Evolutionary conservation across 2,113 vertebrate species (phyloP), one percentile per base, ranked within the genome.

Genomic region (Miniopterus natalensis): DNA sequence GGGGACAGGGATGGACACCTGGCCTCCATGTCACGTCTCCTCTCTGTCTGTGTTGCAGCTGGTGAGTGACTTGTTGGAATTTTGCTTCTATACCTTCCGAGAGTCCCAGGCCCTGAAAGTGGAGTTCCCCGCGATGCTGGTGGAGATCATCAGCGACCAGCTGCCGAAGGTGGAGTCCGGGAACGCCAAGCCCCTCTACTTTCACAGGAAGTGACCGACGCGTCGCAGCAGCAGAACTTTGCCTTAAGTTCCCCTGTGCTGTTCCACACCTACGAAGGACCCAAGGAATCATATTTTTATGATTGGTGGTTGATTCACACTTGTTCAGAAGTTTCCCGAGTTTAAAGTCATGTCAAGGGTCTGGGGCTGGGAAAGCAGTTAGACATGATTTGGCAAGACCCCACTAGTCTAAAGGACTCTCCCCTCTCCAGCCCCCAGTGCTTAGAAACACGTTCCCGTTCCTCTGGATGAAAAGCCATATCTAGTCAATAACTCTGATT

Each of bases 141-240:
- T 99, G 98, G 99, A 99, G 98, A 99, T 99, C 98, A 99, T 99
- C 98, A 99, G 99, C 79, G 99, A 99, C 98, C 99, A 99, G 99
- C 99, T 99, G 99, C 99, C 99, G 97, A 99, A 99, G 99, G 99
- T 99, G 99, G 99, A 99, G 98, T 99, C 99, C 2, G 99, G 99
- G 97, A 99, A 99, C 91, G 99, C 99, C 97, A 99, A 99, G 98
- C 99, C 99, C 92, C 99, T 99, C 95, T 99, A 99, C 99, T 99
- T 99, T 98, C 99, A 99, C 99, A 99, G 99, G 99, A 99, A 99
- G 99, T 99, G 99, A 99, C 95, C 70, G 98, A 88, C 96, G 96
- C 93, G 71, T 98, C 98, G 97, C 96, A 96, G 96, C 88, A 96
- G 98, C 98, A 98, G 98, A 99, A 98, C 99, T 99, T 98, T 99